Conservation (phyloP, 2,797 vertebrate species). For the Streptopelia turtur region DNA sequence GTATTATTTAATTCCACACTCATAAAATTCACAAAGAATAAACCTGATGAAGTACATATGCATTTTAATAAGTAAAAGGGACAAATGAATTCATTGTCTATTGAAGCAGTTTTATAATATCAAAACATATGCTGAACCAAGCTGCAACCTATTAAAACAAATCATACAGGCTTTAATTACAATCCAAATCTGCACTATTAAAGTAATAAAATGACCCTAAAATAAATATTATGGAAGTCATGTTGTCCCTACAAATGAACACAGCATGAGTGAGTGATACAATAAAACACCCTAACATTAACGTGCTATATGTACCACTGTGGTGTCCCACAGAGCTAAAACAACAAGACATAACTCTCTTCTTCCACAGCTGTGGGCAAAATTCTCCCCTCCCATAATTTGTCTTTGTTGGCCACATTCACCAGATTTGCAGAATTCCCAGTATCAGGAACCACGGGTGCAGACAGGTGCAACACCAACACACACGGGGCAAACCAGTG, state of each 20-base stretch:
- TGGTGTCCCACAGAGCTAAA: conserved; percentile 42
- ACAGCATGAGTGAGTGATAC: conserved; percentile 13
- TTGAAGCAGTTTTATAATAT: conserved; percentile 59
- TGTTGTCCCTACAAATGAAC: conserved; percentile 58
- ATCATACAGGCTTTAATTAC: conserved; percentile 62
- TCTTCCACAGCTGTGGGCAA: conserved; percentile 22
- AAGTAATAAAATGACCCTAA: conserved; percentile 68
- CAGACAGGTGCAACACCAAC: not conserved
- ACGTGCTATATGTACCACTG: not conserved
- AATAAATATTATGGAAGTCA: conserved; percentile 62
- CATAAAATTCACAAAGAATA: conserved; percentile 37
- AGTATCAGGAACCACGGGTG: not conserved
- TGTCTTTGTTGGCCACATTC: not conserved
- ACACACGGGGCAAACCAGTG: fast-evolving
- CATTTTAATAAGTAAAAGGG: conserved; percentile 51
- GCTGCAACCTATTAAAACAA: conserved; percentile 61
- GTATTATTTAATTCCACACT: conserved; percentile 26
- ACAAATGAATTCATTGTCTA: conserved; percentile 63
- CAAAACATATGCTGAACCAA: conserved; percentile 30
- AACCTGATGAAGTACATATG: conserved; percentile 48
- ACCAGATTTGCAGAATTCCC: not conserved
- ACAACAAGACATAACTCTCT: not conserved
- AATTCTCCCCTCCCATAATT: not conserved
- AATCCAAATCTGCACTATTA: conserved; percentile 54
- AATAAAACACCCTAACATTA: conserved; percentile 42